phyloP scores from a whole-genome alignment of 2,888 invertebrate species.

The Paralinhomoeus sp. region DNA sequence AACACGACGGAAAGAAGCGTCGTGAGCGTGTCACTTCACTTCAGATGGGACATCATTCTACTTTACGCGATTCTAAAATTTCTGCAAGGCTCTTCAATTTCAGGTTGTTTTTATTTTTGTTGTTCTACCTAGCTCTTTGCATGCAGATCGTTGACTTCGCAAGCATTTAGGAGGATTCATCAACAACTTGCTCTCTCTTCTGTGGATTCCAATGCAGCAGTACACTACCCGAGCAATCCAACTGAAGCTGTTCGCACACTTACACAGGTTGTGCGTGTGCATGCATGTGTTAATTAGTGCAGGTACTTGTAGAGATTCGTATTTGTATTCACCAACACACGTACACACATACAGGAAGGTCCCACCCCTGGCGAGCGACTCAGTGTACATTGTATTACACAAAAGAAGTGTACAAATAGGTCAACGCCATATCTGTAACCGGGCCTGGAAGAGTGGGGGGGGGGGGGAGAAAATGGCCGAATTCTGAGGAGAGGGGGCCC shows the following conservation, averaged over 20 bases:
- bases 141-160: background rate
- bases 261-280: conserved; percentile 50
- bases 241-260: conserved; percentile 58
- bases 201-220: conserved; percentile 84
- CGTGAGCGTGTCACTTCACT: no score
- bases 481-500: no score
- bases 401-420: no score
- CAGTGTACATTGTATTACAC: no score
- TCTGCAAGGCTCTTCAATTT: conserved; percentile 63
- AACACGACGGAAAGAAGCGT: background rate
- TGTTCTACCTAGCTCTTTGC: background rate
- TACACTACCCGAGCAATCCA: conserved; percentile 75
- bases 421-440: no score
- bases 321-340: no score
- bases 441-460: no score
- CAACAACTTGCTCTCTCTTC: conserved; percentile 61
- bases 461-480: no score
- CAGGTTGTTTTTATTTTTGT: conserved; percentile 18
- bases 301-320: no score
- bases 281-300: no score
- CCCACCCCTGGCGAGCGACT: no score
- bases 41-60: conserved; percentile 65
- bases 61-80: conserved; percentile 66
- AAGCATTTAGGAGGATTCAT: conserved; percentile 56
- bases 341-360: no score